These are phyloP conservation scores for Python bivittatus DNA, from an alignment of 2,113 vertebrate species.

Conservation along the genomic window DNA sequence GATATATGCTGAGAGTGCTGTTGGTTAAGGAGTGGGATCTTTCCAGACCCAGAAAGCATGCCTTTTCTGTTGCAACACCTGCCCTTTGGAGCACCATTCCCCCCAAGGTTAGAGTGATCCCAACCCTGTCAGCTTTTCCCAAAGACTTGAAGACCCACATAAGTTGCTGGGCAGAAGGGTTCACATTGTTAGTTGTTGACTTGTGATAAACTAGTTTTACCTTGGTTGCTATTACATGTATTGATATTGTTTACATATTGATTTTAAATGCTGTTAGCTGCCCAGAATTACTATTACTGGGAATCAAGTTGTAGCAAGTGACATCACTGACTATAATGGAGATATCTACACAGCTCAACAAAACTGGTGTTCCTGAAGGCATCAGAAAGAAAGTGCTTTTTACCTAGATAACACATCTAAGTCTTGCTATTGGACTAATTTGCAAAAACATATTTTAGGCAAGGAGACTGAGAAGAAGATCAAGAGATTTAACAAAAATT, in stretches of 20 bases:
- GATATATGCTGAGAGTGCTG: no score
- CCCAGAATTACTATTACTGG: no score
- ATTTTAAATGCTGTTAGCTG: background rate
- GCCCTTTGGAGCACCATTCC: no score
- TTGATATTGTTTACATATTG: background rate
- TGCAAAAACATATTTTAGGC: background rate
- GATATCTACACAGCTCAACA: background rate
- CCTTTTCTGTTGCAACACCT: no score
- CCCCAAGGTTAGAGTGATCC: no score
- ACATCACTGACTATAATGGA: no score
- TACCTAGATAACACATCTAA: background rate
- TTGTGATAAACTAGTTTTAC: background rate
- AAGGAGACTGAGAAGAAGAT: background rate
- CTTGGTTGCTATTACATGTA: background rate
- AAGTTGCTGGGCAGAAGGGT: background rate
- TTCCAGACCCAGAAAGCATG: no score
- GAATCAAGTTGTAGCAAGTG: no score
- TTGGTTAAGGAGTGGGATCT: no score
- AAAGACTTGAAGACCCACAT: no score
- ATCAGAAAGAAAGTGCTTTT: background rate
- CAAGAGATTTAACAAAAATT: no score
- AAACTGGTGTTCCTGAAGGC: background rate
- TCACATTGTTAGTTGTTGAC: background rate
- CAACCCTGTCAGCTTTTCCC: no score
- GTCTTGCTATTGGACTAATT: background rate